A percentile compares a stretch with the other conserved stretches of the same genome.
Conservation (phyloP, 35 echinoderm and acorn worm species). For the Ptychodera flava region DNA sequence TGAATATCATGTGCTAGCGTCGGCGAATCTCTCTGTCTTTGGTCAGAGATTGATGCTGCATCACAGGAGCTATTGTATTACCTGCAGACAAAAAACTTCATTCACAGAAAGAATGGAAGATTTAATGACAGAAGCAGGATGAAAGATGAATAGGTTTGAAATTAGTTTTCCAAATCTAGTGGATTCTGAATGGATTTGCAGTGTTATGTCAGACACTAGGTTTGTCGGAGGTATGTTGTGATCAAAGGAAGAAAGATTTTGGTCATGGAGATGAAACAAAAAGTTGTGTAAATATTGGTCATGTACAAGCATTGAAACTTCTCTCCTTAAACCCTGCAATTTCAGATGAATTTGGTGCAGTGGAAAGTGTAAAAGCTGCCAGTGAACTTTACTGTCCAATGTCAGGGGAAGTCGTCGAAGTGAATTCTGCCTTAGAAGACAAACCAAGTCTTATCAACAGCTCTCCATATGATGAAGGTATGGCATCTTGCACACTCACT, state of each 20-base stretch:
- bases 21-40: background rate
- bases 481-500: too few relatives aligned
- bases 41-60: background rate
- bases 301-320: too few relatives aligned
- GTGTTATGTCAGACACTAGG: too few relatives aligned
- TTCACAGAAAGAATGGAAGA: background rate
- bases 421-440: slow-evolving; percentile 45
- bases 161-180: too few relatives aligned
- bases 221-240: too few relatives aligned
- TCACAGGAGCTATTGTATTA: background rate
- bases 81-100: background rate
- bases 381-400: slow-evolving; percentile 54
- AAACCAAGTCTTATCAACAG: slow-evolving; percentile 56
- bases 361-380: slow-evolving; percentile 93
- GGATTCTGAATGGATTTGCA: too few relatives aligned
- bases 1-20: background rate
- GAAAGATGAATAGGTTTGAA: background rate
- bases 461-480: slow-evolving; percentile 61
- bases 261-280: too few relatives aligned
- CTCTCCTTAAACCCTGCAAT: too few relatives aligned
- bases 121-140: background rate
- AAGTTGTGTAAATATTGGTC: too few relatives aligned
- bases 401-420: slow-evolving; percentile 48
- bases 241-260: too few relatives aligned
- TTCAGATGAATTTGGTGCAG: slow-evolving; percentile 54